These are phyloP conservation scores for Sphaerodactylus townsendi DNA, from an alignment of 2,113 vertebrate species.

Conservation along the genomic window DNA sequence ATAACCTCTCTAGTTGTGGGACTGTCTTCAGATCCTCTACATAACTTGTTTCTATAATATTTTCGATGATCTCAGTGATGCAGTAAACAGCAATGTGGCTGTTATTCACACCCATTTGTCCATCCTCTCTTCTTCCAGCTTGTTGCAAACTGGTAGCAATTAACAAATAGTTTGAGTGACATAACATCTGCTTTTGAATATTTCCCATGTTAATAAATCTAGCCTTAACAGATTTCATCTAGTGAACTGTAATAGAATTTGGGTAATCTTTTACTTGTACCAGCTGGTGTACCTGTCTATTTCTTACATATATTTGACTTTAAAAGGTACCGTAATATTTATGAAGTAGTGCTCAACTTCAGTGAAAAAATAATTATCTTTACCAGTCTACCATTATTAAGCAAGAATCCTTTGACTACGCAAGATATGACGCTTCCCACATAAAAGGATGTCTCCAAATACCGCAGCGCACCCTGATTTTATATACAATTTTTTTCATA, in stretches of 20 bases:
- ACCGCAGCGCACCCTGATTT: too few species aligned
- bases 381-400: background rate
- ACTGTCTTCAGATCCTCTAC: too few species aligned
- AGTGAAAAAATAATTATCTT: background rate
- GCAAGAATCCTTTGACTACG: too few species aligned
- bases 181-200: background rate
- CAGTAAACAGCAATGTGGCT: background rate
- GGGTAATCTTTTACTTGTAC: background rate
- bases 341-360: background rate
- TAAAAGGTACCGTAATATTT: background rate
- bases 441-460: too few species aligned
- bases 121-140: background rate
- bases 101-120: background rate
- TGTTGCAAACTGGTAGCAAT: background rate
- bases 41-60: background rate
- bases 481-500: background rate
- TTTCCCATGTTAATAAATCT: background rate
- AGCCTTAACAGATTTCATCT: constrained; percentile 2
- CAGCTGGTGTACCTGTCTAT: background rate
- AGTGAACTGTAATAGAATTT: background rate
- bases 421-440: too few species aligned
- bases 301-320: background rate
- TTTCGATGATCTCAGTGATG: background rate
- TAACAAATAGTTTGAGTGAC: background rate
- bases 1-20: too few species aligned